Evolutionary conservation across 2,113 vertebrate genomes (phyloP).

Genomic region (Leucopternis melanops): DNA sequence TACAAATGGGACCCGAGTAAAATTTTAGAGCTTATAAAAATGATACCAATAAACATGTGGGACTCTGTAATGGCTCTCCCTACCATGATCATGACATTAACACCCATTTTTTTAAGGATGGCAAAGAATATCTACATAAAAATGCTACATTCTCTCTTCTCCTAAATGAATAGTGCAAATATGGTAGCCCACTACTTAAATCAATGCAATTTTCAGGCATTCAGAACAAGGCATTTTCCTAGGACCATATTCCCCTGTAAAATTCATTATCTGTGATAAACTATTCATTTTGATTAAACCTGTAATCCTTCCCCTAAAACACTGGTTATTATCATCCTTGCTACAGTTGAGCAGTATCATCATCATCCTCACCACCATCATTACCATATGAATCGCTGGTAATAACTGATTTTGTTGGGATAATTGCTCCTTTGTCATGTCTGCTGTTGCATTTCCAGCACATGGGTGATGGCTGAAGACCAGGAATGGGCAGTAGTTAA

Average conservation of each 20-base stretch:
- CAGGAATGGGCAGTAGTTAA: slow-evolving; percentile 29
- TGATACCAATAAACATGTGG: not conserved
- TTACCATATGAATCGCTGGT: slow-evolving; percentile 66
- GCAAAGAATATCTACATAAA: slow-evolving; percentile 14
- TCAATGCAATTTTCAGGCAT: slow-evolving; percentile 61
- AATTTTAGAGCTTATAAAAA: not conserved
- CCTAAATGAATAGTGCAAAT: slow-evolving; percentile 39
- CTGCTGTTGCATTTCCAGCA: slow-evolving; percentile 29
- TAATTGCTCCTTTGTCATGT: slow-evolving; percentile 59
- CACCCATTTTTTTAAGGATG: not conserved
- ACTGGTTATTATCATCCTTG: slow-evolving; percentile 56
- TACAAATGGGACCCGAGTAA: not conserved
- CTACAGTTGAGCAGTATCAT: slow-evolving; percentile 36
- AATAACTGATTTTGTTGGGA: slow-evolving; percentile 64
- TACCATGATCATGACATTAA: not conserved
- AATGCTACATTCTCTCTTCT: not conserved
- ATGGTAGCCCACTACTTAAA: slow-evolving; percentile 37
- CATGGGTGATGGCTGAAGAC: not conserved
- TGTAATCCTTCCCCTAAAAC: slow-evolving; percentile 44
- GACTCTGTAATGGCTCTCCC: not conserved
- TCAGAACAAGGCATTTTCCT: slow-evolving; percentile 49
- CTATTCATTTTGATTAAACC: slow-evolving; percentile 61
- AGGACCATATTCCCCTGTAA: not conserved
- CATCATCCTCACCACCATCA: slow-evolving; percentile 53
- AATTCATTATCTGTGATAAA: slow-evolving; percentile 60